Conservation (phyloP, 1,140 invertebrate species). For the Neotoxoptera formosana region DNA sequence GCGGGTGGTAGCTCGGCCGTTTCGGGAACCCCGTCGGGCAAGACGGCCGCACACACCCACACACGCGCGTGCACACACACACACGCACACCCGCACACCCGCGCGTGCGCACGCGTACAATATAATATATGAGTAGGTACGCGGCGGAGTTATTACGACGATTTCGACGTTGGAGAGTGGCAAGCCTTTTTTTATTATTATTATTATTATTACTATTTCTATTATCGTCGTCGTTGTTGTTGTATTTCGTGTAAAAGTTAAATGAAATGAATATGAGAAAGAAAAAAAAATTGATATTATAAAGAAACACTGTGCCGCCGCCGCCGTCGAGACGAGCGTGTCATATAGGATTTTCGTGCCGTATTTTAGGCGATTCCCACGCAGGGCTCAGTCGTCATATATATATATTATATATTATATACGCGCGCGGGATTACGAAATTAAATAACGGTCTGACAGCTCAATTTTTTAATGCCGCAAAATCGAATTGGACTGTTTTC, state of each 20-base stretch:
- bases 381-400: neutral
- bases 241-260: neutral
- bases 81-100: neutral
- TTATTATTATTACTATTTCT: constrained; percentile 22
- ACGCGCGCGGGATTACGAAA: constrained; percentile 10
- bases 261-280: neutral
- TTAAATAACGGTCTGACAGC: constrained; percentile 54
- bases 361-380: constrained; percentile 36
- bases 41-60: neutral
- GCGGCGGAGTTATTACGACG: constrained; percentile 22
- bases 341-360: constrained; percentile 12
- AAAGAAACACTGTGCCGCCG: constrained; percentile 23
- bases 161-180: constrained; percentile 27
- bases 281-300: constrained; percentile 41
- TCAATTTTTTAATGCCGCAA: constrained; percentile 53
- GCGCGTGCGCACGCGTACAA: neutral
- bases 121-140: neutral
- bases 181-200: constrained; percentile 28
- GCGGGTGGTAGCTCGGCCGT: constrained; percentile 47
- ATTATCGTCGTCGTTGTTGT: neutral
- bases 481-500: constrained; percentile 21
- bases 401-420: neutral
- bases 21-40: constrained; percentile 41
- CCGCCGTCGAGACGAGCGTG: constrained; percentile 38
- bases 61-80: too few relatives aligned